A percentile compares a stretch with the other conserved stretches of the same genome.
These are phyloP conservation scores for Circaetus gallicus DNA, from an alignment of 2,113 vertebrate genomes.

Conservation along the genomic window DNA sequence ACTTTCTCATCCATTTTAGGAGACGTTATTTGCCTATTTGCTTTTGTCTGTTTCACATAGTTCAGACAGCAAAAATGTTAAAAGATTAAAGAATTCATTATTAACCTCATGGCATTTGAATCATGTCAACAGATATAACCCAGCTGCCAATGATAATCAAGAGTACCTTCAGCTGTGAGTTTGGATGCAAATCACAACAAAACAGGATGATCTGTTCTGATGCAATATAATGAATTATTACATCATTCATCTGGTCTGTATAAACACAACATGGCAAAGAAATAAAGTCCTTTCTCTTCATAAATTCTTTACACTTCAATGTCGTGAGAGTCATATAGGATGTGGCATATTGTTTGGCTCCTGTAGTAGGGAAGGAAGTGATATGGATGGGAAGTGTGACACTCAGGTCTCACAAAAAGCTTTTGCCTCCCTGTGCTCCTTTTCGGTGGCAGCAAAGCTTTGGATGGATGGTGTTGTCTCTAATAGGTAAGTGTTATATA, in stretches of 20 bases:
- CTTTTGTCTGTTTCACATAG: background rate
- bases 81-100: slow-evolving; percentile 42
- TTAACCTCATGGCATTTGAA: slow-evolving; percentile 10
- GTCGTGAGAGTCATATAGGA: background rate
- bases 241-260: background rate
- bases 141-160: slow-evolving; percentile 26
- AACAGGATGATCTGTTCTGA: background rate
- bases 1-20: background rate
- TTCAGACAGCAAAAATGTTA: slow-evolving; percentile 16
- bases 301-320: background rate
- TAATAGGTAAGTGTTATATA: background rate
- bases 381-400: background rate
- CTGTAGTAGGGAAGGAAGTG: background rate
- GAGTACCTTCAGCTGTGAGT: slow-evolving; percentile 33
- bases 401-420: background rate
- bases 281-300: background rate
- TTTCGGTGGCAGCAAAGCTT: background rate
- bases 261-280: slow-evolving; percentile 4
- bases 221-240: slow-evolving; percentile 30
- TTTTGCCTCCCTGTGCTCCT: background rate
- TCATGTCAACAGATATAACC: slow-evolving; percentile 4
- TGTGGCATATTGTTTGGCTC: background rate
- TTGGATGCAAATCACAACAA: slow-evolving; percentile 34
- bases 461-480: background rate
- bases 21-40: background rate